Evolutionary conservation across 2,113 vertebrate species (phyloP), one percentile per base, ranked within the genome.

Genomic region (Microtus oregoni): DNA sequence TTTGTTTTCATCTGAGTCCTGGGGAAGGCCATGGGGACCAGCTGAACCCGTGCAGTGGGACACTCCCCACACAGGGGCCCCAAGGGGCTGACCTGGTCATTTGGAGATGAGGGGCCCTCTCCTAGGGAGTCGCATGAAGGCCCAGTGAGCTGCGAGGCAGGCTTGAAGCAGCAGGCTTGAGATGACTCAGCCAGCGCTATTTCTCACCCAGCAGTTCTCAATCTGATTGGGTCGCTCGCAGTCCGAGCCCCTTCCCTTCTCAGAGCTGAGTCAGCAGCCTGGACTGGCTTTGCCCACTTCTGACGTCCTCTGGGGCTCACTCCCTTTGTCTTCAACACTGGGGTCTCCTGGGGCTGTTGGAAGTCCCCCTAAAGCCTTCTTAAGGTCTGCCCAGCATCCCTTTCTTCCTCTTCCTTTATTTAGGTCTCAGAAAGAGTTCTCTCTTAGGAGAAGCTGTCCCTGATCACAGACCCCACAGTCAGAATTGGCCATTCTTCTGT

Each of bases 1-100:
- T 52, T 68, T 81, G 0, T 86, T 88, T 52, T 72, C 5, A 83
- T 67, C 85, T 41, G 73, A 19, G 89, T 19, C 58, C 52, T 0
- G 3, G 19, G 73, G 68, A n/a, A 12, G 72, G 65, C 1, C 1
- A 9, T 0, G 5, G 12, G 76, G 77, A 50, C 17, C 67, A 28
- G 79, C 14, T 83, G 83, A 32, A 70, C 65, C 13, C n/a, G 20
- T 83, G 90, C 86, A 91, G 47, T 50, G 44, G 14, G 5, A 73
- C 50, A n/a, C 82, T 91, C 93, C 73, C 4, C 0, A 79, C n/a
- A 30, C 4, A 22, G 85, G 77, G 90, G 67, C 94, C 86, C 55
- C 0, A 38, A 44, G n/a, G 50, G 87, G 61, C 94, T 97, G 97
- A 94, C 96, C 97, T 93, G 97, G 97, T 98, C 97, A 98, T 98